A percentile compares a stretch with the other conserved stretches of the same genome.
These are phyloP conservation scores for Rhinatrema bivittatum DNA, from an alignment of 2,797 vertebrate genomes.

Conservation along the genomic window DNA sequence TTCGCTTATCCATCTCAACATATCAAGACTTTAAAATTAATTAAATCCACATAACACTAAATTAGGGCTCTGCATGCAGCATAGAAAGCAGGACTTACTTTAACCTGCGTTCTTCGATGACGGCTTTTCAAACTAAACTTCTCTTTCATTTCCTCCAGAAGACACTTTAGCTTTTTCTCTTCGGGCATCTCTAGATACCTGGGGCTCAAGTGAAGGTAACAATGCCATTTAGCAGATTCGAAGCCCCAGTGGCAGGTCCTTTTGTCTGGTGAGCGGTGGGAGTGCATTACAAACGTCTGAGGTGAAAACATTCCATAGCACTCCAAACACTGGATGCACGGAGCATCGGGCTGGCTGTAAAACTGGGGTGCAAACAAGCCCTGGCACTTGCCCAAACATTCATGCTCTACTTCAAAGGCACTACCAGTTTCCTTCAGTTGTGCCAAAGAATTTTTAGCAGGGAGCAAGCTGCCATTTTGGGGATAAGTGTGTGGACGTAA, in stretches of 20 bases:
- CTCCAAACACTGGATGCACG: conserved; percentile 91
- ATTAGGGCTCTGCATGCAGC: not conserved
- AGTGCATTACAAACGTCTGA: conserved; percentile 97
- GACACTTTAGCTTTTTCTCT: conserved; percentile 74
- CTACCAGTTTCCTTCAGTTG: conserved; percentile 82
- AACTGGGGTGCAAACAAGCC: conserved; percentile 90
- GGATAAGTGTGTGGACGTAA: conserved; percentile 77
- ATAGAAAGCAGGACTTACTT: conserved; percentile 67
- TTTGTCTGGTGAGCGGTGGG: conserved; percentile 91
- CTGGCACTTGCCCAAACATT: conserved; percentile 95
- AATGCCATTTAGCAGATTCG: conserved; percentile 95
- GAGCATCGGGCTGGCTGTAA: conserved; percentile 82
- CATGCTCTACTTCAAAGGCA: conserved; percentile 94
- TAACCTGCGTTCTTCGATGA: conserved; percentile 72
- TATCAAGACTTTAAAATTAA: no score
- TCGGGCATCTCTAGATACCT: conserved; percentile 80
- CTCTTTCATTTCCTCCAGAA: conserved; percentile 90
- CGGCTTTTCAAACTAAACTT: conserved; percentile 78
- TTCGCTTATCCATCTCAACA: no score
- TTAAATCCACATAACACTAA: no score
- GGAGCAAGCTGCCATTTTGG: conserved; percentile 69
- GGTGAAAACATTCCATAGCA: conserved; percentile 93
- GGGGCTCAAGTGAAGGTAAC: conserved; percentile 90
- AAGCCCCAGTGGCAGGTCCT: conserved; percentile 98
- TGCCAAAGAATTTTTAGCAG: conserved; percentile 63